Base-by-base conservation (phyloP, 2,888 invertebrate species). In the Lithophane leautieri region DNA sequence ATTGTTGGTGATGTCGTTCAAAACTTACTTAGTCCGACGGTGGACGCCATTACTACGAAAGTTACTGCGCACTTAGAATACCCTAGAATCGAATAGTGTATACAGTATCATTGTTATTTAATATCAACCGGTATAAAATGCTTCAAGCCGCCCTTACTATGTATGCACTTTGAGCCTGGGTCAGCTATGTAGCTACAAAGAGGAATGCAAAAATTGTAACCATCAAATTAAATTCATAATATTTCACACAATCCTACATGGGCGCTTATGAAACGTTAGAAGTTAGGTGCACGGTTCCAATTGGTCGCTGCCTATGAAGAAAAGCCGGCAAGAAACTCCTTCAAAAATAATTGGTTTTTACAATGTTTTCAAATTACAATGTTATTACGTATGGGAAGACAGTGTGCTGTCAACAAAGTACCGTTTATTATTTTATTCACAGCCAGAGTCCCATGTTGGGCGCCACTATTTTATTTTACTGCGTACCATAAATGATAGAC, bases 1-100 rank as follows among this genome's bases (percentile, higher is more conserved):
- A 66, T 22, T 22, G 66, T 50, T 50, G 16, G 12, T 44, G 22
- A 44, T 28, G 6, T 16, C 1, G 22, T 28, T 22, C 22, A 50
- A 50, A 16, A 52, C n/a, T 66, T 25, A 19, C 12, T 34, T 14
- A 47, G 52, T 25, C 52, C 40, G 28, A 54, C 8, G 28, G 28
- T 54, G 70, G 54, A 28, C 71, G 70, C 54, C 54, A 70, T n/a
- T 70, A 69, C 2, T 40, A 25, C 34, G 2, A n/a, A 52, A 66
- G 34, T n/a, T 25, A 42, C 0, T 50, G 14, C n/a, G 28, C 28
- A 44, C 2, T 79, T 88, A 12, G 19, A 47, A 47, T 28, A 12
- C 4, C 19, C 19, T 14, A 8, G 47, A 28, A 22, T 28, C 47
- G 2, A 47, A 47, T 28, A 47, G 47, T 28, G 6, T 42, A 16